phyloP scores from a whole-genome alignment of 2,113 vertebrate genomes.

The Oncorhynchus kisutch region DNA sequence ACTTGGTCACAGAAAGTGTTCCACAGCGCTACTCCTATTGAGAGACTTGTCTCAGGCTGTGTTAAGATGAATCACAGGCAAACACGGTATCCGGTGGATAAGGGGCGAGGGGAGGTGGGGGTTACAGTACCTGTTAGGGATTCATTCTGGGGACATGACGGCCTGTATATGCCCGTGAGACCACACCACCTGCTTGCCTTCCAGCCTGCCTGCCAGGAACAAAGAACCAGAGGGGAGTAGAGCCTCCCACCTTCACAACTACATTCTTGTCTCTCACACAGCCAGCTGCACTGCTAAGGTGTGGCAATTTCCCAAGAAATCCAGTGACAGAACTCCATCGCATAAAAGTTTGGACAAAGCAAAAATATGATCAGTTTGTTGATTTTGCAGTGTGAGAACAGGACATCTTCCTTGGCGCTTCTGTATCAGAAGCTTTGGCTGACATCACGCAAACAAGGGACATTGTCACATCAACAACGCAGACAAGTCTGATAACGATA shows the following conservation, averaged over 20 bases:
- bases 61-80: constrained; percentile 43
- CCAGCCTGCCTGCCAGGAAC: not conserved
- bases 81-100: not conserved
- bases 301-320: too few species aligned
- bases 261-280: too few species aligned
- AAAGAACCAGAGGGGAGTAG: not conserved
- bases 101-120: not conserved
- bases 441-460: not conserved
- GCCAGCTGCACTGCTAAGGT: too few species aligned
- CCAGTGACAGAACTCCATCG: too few species aligned
- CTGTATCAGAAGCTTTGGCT: not conserved
- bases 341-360: too few species aligned
- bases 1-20: not conserved
- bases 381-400: not conserved
- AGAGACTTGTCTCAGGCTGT: constrained; percentile 19
- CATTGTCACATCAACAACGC: not conserved
- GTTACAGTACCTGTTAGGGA: not conserved
- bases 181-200: not conserved
- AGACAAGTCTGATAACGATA: not conserved
- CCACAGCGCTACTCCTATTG: constrained; percentile 11
- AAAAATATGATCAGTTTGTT: too few species aligned
- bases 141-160: not conserved
- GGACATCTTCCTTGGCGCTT: not conserved
- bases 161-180: not conserved
- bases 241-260: not conserved